Conservation (phyloP, 2,888 invertebrate genomes). For the Congeria kusceri region DNA sequence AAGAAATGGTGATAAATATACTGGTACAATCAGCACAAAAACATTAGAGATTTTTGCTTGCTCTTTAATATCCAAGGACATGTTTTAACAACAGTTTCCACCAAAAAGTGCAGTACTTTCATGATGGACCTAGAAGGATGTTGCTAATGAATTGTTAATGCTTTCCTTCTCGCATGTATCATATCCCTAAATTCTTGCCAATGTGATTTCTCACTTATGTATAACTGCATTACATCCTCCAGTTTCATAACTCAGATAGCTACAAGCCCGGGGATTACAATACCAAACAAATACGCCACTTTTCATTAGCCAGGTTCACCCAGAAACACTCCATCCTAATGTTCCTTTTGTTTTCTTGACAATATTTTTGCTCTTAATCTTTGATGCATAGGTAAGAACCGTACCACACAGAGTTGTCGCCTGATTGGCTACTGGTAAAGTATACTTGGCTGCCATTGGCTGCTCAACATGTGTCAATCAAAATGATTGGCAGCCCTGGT, state of each 20-base stretch:
- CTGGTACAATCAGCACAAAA: too few species aligned
- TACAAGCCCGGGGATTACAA: slow-evolving; percentile 10
- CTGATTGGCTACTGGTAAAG: slow-evolving; percentile 24
- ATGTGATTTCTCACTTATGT: neutral
- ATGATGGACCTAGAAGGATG: too few species aligned
- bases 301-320: slow-evolving; percentile 24
- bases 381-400: too few species aligned
- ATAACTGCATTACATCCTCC: slow-evolving; percentile 3
- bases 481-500: slow-evolving; percentile 54
- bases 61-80: too few species aligned
- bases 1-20: too few species aligned
- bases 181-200: too few species aligned
- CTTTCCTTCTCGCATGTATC: too few species aligned
- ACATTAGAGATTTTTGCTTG: too few species aligned
- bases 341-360: slow-evolving; percentile 15
- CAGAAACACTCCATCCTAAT: neutral
- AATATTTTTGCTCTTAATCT: slow-evolving; percentile 5
- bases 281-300: slow-evolving; percentile 29
- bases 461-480: slow-evolving; percentile 39
- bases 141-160: too few species aligned
- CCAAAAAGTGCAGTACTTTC: too few species aligned
- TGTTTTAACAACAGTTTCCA: too few species aligned
- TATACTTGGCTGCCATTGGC: slow-evolving; percentile 40
- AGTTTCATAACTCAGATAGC: too few species aligned
- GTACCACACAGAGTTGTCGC: slow-evolving; percentile 7